Base-by-base conservation (phyloP, 2,888 invertebrate genomes). In the Hylaea fasciaria region DNA sequence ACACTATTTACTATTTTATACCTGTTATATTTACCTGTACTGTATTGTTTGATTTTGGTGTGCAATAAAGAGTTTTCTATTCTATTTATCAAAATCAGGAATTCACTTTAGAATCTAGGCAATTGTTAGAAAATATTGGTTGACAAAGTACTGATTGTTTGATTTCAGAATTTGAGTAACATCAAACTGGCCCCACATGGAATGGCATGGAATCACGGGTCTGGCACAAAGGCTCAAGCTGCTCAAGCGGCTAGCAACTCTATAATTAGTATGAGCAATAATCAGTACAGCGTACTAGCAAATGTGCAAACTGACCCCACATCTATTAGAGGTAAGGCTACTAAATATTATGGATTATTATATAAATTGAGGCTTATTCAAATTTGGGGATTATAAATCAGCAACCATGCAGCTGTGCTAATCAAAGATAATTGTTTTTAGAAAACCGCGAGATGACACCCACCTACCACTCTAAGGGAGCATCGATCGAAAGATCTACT, bases 401-500 rank as follows among this genome's bases (percentile, higher is more conserved):
- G n/a, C n/a, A n/a, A n/a, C n/a, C n/a, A n/a, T n/a, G n/a, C n/a
- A n/a, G n/a, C n/a, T n/a, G n/a, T n/a, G n/a, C 22, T 22, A 56
- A 28, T 48, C 7, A 22, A 54, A 65, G 57, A 57, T 49, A 66
- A n/a, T n/a, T 65, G 62, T 61, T 78, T 79, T 58, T 69, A 91
- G 90, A 80, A 59, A 87, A 80, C 70, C 86, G 89, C 71, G 91
- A 91, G 52, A 76, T 86, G 67, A 65, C 83, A 1, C 72, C 86
- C 37, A 81, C 73, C 64, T 91, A 90, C 69, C 84, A 89, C 68
- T 86, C 91, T 32, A 92, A 92, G 77, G 88, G 89, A 49, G 89
- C 89, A 45, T 93, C 93, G 2, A 92, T 92, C 58, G 93, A 93
- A 72, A 80, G 92, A 58, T 92, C 92, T 0, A 91, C 91, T 55